Base-by-base conservation (phyloP, 2,113 vertebrate genomes). In the Pongo abelii region DNA sequence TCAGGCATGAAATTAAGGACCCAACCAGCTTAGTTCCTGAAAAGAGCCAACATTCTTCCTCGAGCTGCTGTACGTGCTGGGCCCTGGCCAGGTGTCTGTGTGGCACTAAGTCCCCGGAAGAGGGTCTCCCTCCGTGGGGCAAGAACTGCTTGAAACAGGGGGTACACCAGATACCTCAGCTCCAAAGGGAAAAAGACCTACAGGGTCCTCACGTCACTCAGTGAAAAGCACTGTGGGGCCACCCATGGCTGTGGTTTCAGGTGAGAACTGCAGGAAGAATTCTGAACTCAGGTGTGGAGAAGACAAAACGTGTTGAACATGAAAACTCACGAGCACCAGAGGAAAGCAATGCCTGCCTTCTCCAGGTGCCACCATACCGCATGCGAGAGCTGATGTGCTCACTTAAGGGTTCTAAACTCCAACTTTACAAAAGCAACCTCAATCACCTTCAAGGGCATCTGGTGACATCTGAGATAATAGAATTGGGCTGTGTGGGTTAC, bases 121-220 rank as follows among this genome's bases (percentile, higher is more conserved):
- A 75, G 35, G 40, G 12, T 48, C 84, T 84, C 64, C 89, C 48
- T 55, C 27, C 11, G 0, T 55, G n/a, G 0, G 2, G 38, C 3
- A 7, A 38, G 25, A 2, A 0, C 35, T 6, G 38, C 8, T 8
- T 43, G 52, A 13, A 64, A 25, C 0, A 8, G 52, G 10, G 2
- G 2, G 23, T 3, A 5, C 5, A 0, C 1, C 0, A 13, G 38
- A 20, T 0, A 0, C 12, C 12, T 64, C 4, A 27, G 20, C 38
- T 69, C 32, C 30, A 4, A 35, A 46, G 20, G 32, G 25, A 48
- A 35, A 40, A 61, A 40, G 16, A 43, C 8, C 2, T 1, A 6
- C 30, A 0, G 2, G 22, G 61, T 27, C 75, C 18, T 50, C n/a
- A 5, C 0, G 0, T 11, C 52, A 8, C 61, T 43, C 9, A 8